Evolutionary conservation across 2,888 invertebrate genomes (phyloP).

Genomic region (Coelinius sp.): DNA sequence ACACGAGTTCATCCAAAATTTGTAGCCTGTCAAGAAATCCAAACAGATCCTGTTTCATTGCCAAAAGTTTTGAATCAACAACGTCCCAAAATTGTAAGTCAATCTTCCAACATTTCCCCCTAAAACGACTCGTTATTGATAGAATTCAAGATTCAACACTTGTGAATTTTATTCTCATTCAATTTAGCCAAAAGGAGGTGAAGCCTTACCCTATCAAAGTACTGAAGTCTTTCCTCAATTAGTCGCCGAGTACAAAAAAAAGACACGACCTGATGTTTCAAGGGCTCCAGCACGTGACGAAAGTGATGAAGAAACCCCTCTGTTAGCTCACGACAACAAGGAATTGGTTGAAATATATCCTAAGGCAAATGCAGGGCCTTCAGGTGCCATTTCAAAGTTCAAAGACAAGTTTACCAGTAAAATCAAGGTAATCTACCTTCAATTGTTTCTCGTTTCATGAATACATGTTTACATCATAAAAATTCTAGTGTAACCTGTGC

Average conservation of each 20-base stretch:
- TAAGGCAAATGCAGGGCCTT: conserved; percentile 8
- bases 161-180: too few species aligned
- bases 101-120: neutral
- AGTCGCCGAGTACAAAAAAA: conserved; percentile 49
- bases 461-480: conserved; percentile 34
- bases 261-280: conserved; percentile 15
- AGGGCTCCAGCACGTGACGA: neutral
- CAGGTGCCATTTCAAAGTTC: conserved; percentile 38
- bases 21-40: neutral
- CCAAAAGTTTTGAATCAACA: neutral
- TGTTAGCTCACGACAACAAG: conserved; percentile 50
- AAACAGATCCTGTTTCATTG: neutral
- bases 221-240: conserved; percentile 52
- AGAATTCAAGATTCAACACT: too few species aligned
- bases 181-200: conserved; percentile 39
- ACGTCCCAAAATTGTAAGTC: conserved; percentile 37
- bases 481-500: conserved; percentile 39
- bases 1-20: conserved; percentile 7
- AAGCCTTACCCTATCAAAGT: conserved; percentile 54
- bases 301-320: conserved; percentile 32
- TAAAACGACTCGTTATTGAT: too few species aligned
- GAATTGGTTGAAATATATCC: conserved; percentile 53
- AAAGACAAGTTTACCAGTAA: conserved; percentile 42
- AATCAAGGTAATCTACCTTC: conserved; percentile 48
- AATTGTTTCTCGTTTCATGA: neutral